These are phyloP conservation scores for Mus minutoides DNA, from an alignment of 2,797 vertebrate genomes.

Conservation along the genomic window DNA sequence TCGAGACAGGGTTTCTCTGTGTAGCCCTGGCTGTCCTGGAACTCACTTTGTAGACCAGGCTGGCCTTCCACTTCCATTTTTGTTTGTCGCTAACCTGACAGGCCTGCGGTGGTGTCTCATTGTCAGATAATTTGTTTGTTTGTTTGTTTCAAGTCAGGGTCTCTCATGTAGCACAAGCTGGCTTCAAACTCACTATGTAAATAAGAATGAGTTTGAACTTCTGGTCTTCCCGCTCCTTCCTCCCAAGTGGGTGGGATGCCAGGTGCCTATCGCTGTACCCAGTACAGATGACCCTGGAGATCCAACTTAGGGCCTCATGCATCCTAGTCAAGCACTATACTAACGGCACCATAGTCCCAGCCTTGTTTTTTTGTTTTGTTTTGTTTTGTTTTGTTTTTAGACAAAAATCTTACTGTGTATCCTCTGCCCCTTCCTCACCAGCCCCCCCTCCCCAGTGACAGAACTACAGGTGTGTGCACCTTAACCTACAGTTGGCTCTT, in stretches of 20 bases:
- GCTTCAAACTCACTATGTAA: too few species aligned
- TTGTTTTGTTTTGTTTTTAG: not conserved
- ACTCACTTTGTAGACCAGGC: too few species aligned
- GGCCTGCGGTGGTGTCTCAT: not conserved
- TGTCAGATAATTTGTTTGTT: not conserved
- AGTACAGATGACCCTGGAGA: too few species aligned
- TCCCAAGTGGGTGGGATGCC: not conserved
- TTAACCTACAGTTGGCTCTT: not conserved
- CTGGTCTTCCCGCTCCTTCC: not conserved
- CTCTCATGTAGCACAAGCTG: not conserved
- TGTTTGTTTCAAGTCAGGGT: not conserved
- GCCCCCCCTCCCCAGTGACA: too few species aligned
- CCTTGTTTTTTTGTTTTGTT: not conserved
- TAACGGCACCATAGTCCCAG: not conserved
- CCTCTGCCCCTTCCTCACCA: not conserved
- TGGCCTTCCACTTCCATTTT: not conserved
- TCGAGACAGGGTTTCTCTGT: too few species aligned
- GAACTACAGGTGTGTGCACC: not conserved
- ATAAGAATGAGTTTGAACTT: not conserved
- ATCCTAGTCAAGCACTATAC: not conserved
- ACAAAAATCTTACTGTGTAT: not conserved
- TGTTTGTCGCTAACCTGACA: not conserved
- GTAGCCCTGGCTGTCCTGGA: too few species aligned
- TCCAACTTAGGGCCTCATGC: not conserved
- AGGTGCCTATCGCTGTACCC: not conserved